These are phyloP conservation scores for Smutsia gigantea DNA, from an alignment of 2,797 vertebrate species.

Conservation along the genomic window DNA sequence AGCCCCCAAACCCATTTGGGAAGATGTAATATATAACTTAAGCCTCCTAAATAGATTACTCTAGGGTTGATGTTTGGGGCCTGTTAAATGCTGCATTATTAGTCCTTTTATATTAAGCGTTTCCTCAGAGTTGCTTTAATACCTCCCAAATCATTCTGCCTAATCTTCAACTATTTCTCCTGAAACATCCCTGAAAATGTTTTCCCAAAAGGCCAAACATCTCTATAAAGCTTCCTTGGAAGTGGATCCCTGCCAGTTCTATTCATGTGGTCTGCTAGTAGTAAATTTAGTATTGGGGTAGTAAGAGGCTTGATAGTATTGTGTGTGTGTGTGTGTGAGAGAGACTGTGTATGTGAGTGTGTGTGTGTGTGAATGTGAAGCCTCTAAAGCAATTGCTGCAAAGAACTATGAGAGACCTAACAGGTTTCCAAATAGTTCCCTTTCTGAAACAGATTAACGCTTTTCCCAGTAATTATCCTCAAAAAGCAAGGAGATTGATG, in stretches of 20 bases:
- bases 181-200: background rate
- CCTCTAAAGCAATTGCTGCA: background rate
- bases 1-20: background rate
- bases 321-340: background rate
- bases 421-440: background rate
- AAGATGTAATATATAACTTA: slow-evolving; percentile 13
- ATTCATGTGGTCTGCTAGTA: background rate
- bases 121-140: background rate
- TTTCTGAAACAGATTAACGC: slow-evolving; percentile 13
- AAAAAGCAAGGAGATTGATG: background rate
- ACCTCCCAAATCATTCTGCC: background rate
- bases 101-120: background rate
- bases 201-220: background rate
- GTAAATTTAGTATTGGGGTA: background rate
- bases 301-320: background rate
- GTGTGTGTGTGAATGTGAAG: background rate
- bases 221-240: background rate
- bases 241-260: background rate
- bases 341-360: too few species aligned
- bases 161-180: background rate
- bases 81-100: background rate
- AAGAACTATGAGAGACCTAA: background rate
- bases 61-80: background rate
- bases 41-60: background rate
- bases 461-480: background rate